Percentiles rank a stretch among this genome's conserved stretches.
Evolutionary conservation across 2,113 vertebrate species (phyloP).

Genomic region (Otus sunia): DNA sequence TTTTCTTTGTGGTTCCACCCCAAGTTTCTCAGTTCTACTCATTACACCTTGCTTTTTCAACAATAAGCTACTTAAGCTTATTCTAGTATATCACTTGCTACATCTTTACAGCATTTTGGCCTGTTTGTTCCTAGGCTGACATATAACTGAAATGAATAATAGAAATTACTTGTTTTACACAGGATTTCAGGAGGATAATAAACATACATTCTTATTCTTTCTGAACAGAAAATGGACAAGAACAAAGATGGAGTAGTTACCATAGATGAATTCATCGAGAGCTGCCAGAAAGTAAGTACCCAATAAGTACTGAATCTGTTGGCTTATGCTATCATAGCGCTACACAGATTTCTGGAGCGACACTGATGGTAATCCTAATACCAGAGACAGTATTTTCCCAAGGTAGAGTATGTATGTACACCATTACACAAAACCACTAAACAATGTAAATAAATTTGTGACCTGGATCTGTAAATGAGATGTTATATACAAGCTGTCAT

Average conservation of each 20-base stretch:
- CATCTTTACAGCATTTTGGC: not conserved
- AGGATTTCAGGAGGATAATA: not conserved
- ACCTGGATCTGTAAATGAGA: not conserved
- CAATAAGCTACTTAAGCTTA: not conserved
- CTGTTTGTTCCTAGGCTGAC: not conserved
- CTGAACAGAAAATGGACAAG: constrained; percentile 97
- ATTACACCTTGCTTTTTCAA: not conserved
- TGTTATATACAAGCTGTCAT: not conserved
- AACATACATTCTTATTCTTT: not conserved
- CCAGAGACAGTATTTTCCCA: not conserved
- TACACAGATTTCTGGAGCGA: not conserved
- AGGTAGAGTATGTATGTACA: not conserved
- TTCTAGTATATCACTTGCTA: not conserved
- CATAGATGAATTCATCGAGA: constrained; percentile 99
- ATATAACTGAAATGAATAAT: not conserved
- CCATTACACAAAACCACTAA: not conserved
- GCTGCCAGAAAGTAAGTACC: constrained; percentile 95
- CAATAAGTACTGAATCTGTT: not conserved
- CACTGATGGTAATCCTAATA: not conserved
- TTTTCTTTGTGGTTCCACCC: not conserved
- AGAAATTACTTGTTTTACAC: not conserved
- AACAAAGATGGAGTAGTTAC: constrained; percentile 98
- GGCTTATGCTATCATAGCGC: not conserved
- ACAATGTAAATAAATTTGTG: not conserved
- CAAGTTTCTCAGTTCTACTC: not conserved